Evolutionary conservation across 1,140 invertebrate species (phyloP), one percentile per base, ranked within the genome.

Genomic region (Atta cephalotes): DNA sequence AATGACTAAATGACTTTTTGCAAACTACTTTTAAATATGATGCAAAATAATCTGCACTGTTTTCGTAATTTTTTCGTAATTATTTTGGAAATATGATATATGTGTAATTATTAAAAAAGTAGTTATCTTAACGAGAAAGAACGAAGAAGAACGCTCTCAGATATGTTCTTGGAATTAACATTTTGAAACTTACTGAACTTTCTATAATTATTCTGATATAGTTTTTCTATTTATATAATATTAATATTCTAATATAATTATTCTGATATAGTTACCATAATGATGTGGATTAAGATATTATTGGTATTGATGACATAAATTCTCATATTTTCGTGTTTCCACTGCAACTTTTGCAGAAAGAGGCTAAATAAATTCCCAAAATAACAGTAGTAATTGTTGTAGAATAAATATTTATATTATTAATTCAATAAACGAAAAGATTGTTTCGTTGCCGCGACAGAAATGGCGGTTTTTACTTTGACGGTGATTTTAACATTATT

Each of bases 401-500:
- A 56, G 45, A 9, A 53, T 25, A 65, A 60, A 72, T 49, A 78
- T 71, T 81, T 84, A 4, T 35, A 21, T 18, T 45, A 51, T 72
- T 60, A 45, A 18, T 74, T 39, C 56, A 14, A 84, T 84, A 68
- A 82, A 82, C 18, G 58, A 21, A 82, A 49, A 35, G 21, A 7
- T 4, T 74, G 25, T 82, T 82, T 72, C 68, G 45, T 25, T 56
- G 58, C 14, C 6, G 10, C 18, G n/a, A 9, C 14, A 31, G 12
- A 80, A 72, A 25, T 25, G 7, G 18, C 12, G 58, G 6, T 21
- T 31, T 35, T 62, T 1, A 70, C 10, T 45, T 72, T 53, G 18
- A 5, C 39, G 51, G 25, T 45, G 21, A 21, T 74, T 82, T 65
- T 21, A 87, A 82, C 39, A 65, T 77, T 58, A 78, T 76, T 77